Evolutionary conservation across 2,113 vertebrate genomes (phyloP), one percentile per base, ranked within the genome.

Genomic region (Nannobrachium achirus): DNA sequence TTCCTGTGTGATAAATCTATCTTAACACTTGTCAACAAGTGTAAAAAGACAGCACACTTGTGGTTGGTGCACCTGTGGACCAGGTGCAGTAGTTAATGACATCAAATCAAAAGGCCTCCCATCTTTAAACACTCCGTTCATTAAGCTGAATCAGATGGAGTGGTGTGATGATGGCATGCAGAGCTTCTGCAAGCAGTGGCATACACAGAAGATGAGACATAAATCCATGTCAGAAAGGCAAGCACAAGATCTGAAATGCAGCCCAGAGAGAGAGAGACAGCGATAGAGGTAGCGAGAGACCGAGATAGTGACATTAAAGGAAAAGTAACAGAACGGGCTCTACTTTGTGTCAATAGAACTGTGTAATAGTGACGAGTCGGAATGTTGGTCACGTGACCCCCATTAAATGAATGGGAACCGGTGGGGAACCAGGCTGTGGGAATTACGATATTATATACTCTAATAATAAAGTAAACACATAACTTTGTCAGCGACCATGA

Each of bases 201-300:
- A 53, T 18, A 8, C 60, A 61, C 11, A 59, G 63, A 69, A 83
- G 51, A 65, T 78, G 77, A 46, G 65, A 78, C 59, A 50, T 82
- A 82, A 83, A 60, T 81, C 85, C 82, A 84, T 82, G 83, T 86
- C 77, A n/a, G n/a, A n/a, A n/a, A n/a, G n/a, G n/a, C n/a, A 81
- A 33, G 80, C 80, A 84, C 76, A 75, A 78, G 82, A 82, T 79
- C 76, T 83, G 80, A 83, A 82, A 84, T 83, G 84, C 76, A 78
- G 80, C 80, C 61, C 52, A 79, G 25, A 55, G 56, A 63, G 11
- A 71, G 0, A 56, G 15, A 62, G 2, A 71, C 41, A 71, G 25
- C 18, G 10, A 63, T 3, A 56, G 50, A 63, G 7, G 38, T 19
- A 46, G n/a, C n/a, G 56, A 57, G 49, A 51, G 13, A 69, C 16